Evolutionary conservation across 1,140 invertebrate genomes (phyloP).

Genomic region (Brachionus calyciflorus): DNA sequence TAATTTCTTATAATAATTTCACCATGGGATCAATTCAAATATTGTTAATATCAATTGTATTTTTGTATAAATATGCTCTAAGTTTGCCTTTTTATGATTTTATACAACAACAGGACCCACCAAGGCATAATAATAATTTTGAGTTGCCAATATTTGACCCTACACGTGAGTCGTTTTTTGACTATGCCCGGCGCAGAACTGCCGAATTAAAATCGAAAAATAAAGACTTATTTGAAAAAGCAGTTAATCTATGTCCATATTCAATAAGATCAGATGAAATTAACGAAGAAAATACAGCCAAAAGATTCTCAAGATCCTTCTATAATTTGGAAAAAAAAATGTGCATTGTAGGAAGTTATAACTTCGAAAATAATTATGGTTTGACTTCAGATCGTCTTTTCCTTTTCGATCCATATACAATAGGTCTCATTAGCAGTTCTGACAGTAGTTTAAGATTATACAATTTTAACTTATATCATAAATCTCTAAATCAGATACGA

Average conservation of each 20-base stretch:
- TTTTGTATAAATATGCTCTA: background rate
- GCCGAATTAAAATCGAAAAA: slow-evolving; percentile 3
- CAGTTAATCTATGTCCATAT: slow-evolving; percentile 15
- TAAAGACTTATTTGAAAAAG: background rate
- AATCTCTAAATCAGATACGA: background rate
- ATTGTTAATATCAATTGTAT: background rate
- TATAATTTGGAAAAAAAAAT: background rate
- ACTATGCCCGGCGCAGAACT: slow-evolving; percentile 21
- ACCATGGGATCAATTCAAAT: background rate
- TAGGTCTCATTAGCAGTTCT: slow-evolving; percentile 39
- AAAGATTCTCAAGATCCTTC: background rate
- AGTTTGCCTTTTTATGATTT: slow-evolving; percentile 21
- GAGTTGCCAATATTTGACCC: background rate
- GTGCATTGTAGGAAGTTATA: slow-evolving; percentile 7
- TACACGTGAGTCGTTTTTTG: slow-evolving; percentile 37
- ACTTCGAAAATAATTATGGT: slow-evolving; percentile 22
- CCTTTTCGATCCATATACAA: slow-evolving; percentile 20
- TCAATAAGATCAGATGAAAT: background rate
- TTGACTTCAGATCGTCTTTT: slow-evolving; percentile 32
- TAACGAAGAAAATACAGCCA: background rate
- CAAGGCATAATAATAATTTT: background rate
- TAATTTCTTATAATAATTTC: background rate
- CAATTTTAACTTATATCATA: slow-evolving; percentile 16
- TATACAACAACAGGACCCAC: background rate
- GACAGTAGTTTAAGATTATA: slow-evolving; percentile 7